Evolutionary conservation across 2,888 invertebrate species (phyloP), one percentile per base, ranked within the genome.

Genomic region (Drosophila helvetica): DNA sequence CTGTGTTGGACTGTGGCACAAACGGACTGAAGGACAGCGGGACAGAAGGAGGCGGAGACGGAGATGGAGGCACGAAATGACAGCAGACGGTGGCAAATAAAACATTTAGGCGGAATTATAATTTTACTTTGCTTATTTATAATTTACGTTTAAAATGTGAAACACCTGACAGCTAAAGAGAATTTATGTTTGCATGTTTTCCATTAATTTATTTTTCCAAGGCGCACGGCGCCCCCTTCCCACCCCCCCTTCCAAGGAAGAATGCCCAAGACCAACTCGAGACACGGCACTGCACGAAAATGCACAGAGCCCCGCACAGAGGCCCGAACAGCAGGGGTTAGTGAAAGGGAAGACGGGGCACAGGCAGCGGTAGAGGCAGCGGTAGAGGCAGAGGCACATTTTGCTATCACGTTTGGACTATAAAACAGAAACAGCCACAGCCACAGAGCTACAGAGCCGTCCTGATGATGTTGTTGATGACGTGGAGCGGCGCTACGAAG

Each of bases 151-250:
- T 77, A 85, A 86, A 86, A 87, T 87, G 79, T 87, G 88, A 85
- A 85, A 88, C 88, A 89, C 89, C 89, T 89, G 89, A 89, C 89
- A 89, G 89, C 81, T 83, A 80, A 88, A 89, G 82, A 84, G 89
- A 88, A 89, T 89, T 89, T 89, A 89, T 89, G 89, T 89, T 89
- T 83, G 89, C 89, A 89, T 89, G 89, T 89, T 89, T 85, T 86
- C 83, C 88, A 86, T 85, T 89, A 89, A 89, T 89, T 89, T 89
- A 89, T 84, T 89, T 88, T 89, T 80, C 78, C 74, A 66, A 63
- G 73, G 64, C 69, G 62, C 27, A 25, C 1, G 7, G 1, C 61
- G 60, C 58, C 15, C 38, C 38, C 30, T 2, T 12, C 6, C 15
- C 38, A 7, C 6, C 52, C 60, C 55, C n/a, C 62, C 62, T 19